Evolutionary conservation across 2,113 vertebrate species (phyloP), one percentile per base, ranked within the genome.

Genomic region (Electrona antarctica): DNA sequence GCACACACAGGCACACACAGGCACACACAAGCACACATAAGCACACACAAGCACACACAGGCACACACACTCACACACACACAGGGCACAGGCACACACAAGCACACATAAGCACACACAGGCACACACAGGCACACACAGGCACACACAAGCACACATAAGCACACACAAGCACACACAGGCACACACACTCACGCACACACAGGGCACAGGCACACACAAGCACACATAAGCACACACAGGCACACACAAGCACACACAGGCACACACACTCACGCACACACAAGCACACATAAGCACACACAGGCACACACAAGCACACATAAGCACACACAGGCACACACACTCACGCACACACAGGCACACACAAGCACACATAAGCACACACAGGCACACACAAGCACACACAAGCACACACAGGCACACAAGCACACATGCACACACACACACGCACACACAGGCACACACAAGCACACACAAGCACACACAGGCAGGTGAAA

Each of bases 81-180:
- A 6, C 68, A 65, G 68, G 73, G 74, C 67, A n/a, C 66, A 55
- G 13, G 33, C 46, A 49, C 60, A 14, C 8, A 21, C 55, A 21
- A 6, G 11, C 13, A 14, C 9, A 13, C 10, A 14, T 13, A 13
- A 1, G 4, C 48, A 7, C 48, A 49, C 48, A 49, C 48, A 49
- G 4, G 0, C 48, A 49, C 48, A 49, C 48, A 49, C 48, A 49
- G 3, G 13, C 52, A 54, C 52, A 54, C 52, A n/a, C 52, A 54
- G 6, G 13, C 12, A 54, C 52, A 54, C 52, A n/a, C 11, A 12
- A 8, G n/a, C 11, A n/a, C 52, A 12, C 13, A 54, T 13, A 11
- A 13, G 63, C 67, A 10, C n/a, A 2, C 2, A 10, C 5, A 60
- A n/a, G n/a, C n/a, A n/a, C n/a, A n/a, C n/a, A n/a, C n/a, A n/a